Percentiles rank a stretch among this genome's conserved stretches.
These are phyloP conservation scores for Lasaia peninsularis DNA, from an alignment of 1,140 invertebrate species.

Conservation along the genomic window DNA sequence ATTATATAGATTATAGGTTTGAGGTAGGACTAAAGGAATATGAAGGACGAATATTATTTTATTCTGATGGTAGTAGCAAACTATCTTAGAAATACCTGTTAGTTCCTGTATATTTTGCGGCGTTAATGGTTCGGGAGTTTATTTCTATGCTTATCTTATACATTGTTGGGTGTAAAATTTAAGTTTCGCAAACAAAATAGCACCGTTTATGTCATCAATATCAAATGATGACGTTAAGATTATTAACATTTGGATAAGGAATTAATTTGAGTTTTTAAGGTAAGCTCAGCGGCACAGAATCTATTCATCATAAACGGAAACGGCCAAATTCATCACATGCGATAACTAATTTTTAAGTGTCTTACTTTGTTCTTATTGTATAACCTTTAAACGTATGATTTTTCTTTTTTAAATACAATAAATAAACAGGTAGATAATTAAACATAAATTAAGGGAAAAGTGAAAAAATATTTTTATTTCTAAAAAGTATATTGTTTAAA, in stretches of 20 bases:
- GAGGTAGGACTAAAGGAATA: conserved; percentile 3
- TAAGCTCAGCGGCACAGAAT: too few relatives aligned
- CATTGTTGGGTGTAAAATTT: too few relatives aligned
- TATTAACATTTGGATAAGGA: too few relatives aligned
- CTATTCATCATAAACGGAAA: too few relatives aligned
- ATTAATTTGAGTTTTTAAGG: conserved; percentile 4
- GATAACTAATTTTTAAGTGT: too few relatives aligned
- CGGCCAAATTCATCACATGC: too few relatives aligned
- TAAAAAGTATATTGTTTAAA: conserved; percentile 25
- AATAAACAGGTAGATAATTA: conserved; percentile 33
- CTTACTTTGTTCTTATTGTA: too few relatives aligned
- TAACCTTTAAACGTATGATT: too few relatives aligned
- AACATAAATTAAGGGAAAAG: conserved; percentile 32
- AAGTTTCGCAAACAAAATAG: too few relatives aligned
- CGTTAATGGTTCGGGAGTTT: conserved; percentile 5
- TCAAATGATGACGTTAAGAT: too few relatives aligned
- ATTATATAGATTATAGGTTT: conserved; percentile 10
- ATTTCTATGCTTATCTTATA: background rate
- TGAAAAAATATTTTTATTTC: conserved; percentile 28
- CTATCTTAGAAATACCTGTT: conserved; percentile 6
- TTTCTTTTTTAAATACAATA: conserved; percentile 35
- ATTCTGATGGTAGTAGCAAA: conserved; percentile 3
- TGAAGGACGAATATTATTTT: conserved; percentile 1
- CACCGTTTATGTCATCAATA: too few relatives aligned
- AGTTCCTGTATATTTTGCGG: conserved; percentile 7